Evolutionary conservation across 1,140 invertebrate genomes (phyloP).

Genomic region (Drepana arcuata): DNA sequence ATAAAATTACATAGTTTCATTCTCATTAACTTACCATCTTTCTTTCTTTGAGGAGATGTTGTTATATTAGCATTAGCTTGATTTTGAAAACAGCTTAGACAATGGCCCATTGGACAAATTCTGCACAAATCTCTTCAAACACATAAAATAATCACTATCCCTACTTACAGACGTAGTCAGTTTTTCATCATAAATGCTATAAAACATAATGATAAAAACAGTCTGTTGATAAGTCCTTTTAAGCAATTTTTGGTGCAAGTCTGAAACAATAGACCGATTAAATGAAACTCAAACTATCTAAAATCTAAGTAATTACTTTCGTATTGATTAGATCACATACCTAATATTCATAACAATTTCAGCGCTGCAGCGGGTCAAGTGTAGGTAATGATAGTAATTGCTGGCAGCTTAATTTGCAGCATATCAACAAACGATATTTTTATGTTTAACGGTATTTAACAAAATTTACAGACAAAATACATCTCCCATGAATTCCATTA

Average conservation of each 20-base stretch:
- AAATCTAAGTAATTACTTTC: too few species aligned
- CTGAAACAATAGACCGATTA: constrained; percentile 28
- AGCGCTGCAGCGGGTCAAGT: too few species aligned
- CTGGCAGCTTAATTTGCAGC: too few species aligned
- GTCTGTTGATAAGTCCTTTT: constrained; percentile 14
- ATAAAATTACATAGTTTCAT: constrained; percentile 1
- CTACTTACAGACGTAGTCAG: constrained; percentile 31
- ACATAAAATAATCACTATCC: constrained; percentile 37
- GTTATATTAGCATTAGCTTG: constrained; percentile 74
- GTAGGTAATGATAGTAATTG: too few species aligned
- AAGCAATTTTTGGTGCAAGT: constrained; percentile 22
- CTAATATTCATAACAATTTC: too few species aligned
- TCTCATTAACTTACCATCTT: constrained; percentile 74
- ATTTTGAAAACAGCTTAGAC: constrained; percentile 82
- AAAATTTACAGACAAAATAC: too few species aligned
- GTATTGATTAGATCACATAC: too few species aligned
- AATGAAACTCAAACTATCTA: too few species aligned
- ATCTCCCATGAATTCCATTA: too few species aligned
- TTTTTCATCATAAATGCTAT: constrained; percentile 43
- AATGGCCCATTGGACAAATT: constrained; percentile 83
- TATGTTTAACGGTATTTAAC: too few species aligned
- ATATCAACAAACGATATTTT: too few species aligned
- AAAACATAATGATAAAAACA: constrained; percentile 58
- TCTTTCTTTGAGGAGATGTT: constrained; percentile 71
- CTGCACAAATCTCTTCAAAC: constrained; percentile 31